These are phyloP conservation scores for Drosophila imparisetae DNA, from an alignment of 2,888 invertebrate species.

Conservation along the genomic window DNA sequence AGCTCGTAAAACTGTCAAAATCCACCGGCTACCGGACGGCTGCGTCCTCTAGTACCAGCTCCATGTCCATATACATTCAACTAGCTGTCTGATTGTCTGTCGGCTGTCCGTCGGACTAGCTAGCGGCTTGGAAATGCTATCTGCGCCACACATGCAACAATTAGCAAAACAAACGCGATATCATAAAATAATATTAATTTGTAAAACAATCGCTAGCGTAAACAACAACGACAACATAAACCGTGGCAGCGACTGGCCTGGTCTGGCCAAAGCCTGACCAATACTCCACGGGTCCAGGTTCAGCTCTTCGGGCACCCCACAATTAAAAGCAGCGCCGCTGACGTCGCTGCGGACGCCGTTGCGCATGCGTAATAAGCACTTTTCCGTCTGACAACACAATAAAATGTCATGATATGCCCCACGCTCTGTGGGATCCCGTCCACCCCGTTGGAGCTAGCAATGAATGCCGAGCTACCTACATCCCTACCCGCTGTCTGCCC, in stretches of 20 bases:
- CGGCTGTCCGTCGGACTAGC: slow-evolving; percentile 28
- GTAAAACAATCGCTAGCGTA: slow-evolving; percentile 80
- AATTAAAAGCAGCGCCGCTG: slow-evolving; percentile 66
- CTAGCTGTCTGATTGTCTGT: slow-evolving; percentile 19
- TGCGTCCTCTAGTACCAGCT: slow-evolving; percentile 11
- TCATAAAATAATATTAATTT: slow-evolving; percentile 81
- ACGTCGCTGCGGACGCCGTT: slow-evolving; percentile 58
- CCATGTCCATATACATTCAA: slow-evolving; percentile 37
- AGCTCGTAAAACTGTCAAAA: slow-evolving; percentile 82
- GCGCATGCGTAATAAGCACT: slow-evolving; percentile 84
- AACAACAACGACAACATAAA: slow-evolving; percentile 68
- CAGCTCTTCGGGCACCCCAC: slow-evolving; percentile 59
- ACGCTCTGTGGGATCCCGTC: slow-evolving; percentile 70
- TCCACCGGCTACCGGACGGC: slow-evolving; percentile 76
- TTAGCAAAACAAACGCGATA: slow-evolving; percentile 81
- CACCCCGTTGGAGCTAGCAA: slow-evolving; percentile 24
- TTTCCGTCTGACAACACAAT: slow-evolving; percentile 84
- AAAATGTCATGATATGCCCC: slow-evolving; percentile 84
- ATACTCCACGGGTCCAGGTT: slow-evolving; percentile 37
- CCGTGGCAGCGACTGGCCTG: slow-evolving; percentile 2
- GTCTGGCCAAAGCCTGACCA: slow-evolving; percentile 10
- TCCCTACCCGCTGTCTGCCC: neutral
- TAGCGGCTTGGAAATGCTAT: slow-evolving; percentile 70
- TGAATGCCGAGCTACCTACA: slow-evolving; percentile 22
- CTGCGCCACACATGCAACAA: slow-evolving; percentile 81